A percentile compares a stretch with the other conserved stretches of the same genome.
Evolutionary conservation across 2,113 vertebrate species (phyloP).

Genomic region (Paralichthys olivaceus): DNA sequence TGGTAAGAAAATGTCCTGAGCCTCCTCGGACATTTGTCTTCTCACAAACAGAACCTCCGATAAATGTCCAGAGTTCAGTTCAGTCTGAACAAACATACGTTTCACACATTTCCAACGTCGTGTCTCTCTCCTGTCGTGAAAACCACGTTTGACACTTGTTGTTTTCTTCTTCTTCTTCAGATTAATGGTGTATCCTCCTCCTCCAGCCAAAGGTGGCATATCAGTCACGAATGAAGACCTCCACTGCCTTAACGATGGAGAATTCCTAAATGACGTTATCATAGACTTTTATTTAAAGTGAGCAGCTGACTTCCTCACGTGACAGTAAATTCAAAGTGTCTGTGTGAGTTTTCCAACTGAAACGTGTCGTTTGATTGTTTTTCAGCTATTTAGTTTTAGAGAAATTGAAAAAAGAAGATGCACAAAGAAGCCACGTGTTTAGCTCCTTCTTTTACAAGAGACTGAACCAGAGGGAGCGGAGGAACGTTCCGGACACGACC

Average conservation of each 20-base stretch:
- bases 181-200: slow-evolving; percentile 95
- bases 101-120: too few species aligned
- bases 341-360: neutral
- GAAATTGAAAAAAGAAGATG: slow-evolving; percentile 93
- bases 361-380: neutral
- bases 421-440: slow-evolving; percentile 94
- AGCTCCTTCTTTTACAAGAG: slow-evolving; percentile 99
- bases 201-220: slow-evolving; percentile 97
- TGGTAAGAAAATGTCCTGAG: too few species aligned
- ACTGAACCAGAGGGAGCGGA: slow-evolving; percentile 95
- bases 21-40: too few species aligned
- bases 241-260: slow-evolving; percentile 96
- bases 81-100: too few species aligned
- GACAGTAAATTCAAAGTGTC: neutral
- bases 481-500: slow-evolving; percentile 86
- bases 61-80: too few species aligned
- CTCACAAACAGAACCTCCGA: too few species aligned
- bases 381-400: slow-evolving; percentile 95
- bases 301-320: slow-evolving; percentile 50
- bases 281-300: slow-evolving; percentile 99
- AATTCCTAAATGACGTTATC: slow-evolving; percentile 99
- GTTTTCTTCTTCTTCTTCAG: slow-evolving; percentile 74
- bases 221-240: slow-evolving; percentile 98
- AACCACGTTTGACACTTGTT: too few species aligned
- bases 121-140: too few species aligned